A percentile compares a stretch with the other conserved stretches of the same genome.
These are phyloP conservation scores for Panthera uncia DNA, from an alignment of 2,113 vertebrate species.

Conservation along the genomic window DNA sequence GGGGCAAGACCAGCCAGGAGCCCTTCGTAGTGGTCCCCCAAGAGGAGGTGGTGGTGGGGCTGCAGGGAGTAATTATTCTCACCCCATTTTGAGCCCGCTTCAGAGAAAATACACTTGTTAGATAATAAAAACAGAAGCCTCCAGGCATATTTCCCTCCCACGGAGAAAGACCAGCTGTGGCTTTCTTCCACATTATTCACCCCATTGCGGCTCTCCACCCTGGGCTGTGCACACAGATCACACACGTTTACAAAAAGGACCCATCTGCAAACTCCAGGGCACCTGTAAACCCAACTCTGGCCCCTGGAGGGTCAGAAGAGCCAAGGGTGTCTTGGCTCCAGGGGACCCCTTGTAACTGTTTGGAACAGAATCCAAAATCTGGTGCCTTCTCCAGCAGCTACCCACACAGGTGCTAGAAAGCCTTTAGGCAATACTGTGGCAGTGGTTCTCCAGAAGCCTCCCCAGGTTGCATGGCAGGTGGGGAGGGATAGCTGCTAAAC, in stretches of 20 bases:
- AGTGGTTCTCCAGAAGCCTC: neutral
- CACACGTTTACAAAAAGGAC: neutral
- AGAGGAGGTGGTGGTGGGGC: neutral
- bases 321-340: neutral
- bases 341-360: neutral
- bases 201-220: neutral
- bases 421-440: neutral
- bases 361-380: neutral
- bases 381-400: neutral
- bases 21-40: neutral
- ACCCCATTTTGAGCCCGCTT: neutral
- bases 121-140: constrained; percentile 32
- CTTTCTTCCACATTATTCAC: constrained; percentile 7
- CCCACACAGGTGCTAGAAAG: neutral
- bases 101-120: constrained; percentile 58
- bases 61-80: constrained; percentile 1
- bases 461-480: neutral
- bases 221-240: neutral
- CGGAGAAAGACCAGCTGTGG: constrained; percentile 24
- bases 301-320: neutral
- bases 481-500: neutral
- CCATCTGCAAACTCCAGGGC: neutral
- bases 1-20: neutral
- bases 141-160: constrained; percentile 38
- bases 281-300: neutral